Evolutionary conservation across 2,113 vertebrate genomes (phyloP), one percentile per base, ranked within the genome.

Genomic region (Polyodon spathula): DNA sequence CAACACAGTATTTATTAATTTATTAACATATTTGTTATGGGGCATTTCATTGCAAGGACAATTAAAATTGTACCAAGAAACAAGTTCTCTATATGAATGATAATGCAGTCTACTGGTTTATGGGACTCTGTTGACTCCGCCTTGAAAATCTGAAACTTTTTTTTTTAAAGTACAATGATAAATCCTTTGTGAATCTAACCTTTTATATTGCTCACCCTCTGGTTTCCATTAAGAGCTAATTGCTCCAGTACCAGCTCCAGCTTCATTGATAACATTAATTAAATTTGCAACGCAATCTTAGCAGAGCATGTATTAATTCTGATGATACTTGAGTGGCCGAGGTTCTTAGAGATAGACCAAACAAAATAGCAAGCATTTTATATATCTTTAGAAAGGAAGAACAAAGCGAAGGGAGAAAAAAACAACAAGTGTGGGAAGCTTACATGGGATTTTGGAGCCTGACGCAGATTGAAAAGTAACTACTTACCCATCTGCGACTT

Each of bases 211-310:
- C 74, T 75, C 72, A 77, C 78, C 73, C 66, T 56, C 51, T 78
- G 77, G 84, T 84, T 84, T 85, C 78, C 78, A 84, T 86, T 84
- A 84, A 82, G 76, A 78, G 73, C 76, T 83, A 81, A 85, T 83
- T 87, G 80, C 82, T 75, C 75, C 66, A 74, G 78, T 83, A 82
- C 83, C 84, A 82, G 81, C 76, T 84, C 72, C 74, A 67, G 82
- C 71, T 79, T 81, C 73, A 79, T 86, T 83, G 82, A 88, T 86
- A 85, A 84, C 80, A 84, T 84, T 84, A 83, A 81, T 86, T 87
- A 82, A 77, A 83, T 84, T 80, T 84, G 81, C 77, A 78, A 83
- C 84, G 77, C 78, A 82, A 86, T 86, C 81, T 78, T 81, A 75
- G 76, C 73, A 76, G 76, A 68, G 73, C 76, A 82, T 73, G 76